Evolutionary conservation across 2,797 vertebrate genomes (phyloP), one percentile per base, ranked within the genome.

Genomic region (Danionella dracula): DNA sequence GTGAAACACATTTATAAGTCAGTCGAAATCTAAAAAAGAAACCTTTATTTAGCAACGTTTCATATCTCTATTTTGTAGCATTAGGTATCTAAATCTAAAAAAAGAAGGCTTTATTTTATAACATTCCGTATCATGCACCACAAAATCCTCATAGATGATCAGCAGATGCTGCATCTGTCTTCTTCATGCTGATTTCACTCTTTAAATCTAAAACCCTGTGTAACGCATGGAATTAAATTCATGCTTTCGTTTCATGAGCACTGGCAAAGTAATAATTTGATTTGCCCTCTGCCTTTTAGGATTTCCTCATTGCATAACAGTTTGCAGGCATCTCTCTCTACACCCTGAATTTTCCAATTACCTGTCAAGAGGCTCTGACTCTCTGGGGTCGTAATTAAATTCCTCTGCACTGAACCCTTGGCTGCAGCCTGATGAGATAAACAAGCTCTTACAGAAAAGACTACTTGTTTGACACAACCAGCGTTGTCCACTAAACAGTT

Each of bases 151-250:
- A 56, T 32, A 20, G 44, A 15, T 44, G 45, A 15, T 27, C 51
- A 58, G 42, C 44, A 35, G 19, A 51, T 41, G 19, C 38, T 37
- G 51, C 59, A 70, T 70, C 51, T 70, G 68, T 70, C 38, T 8
- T 27, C 17, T 19, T 27, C 8, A 7, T 19, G 21, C 44, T 4
- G 9, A 16, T 58, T 7, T 15, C 10, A 44, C 11, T 42, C 13
- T 35, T 16, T 6, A 42, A 31, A 31, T 32, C 31, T 29, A 4
- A 29, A 29, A 4, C 10, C 29, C 38, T 4, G 15, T 42, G 9
- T 16, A 17, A 31, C 4, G 15, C 38, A 58, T 44, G 6, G 15
- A 29, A 34, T 27, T 27, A 3, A 27, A 27, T 27, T 27, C 10
- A 10, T 45, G 12, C 32, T n/a, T 20, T 1, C 6, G 11, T 8